phyloP scores from a whole-genome alignment of 2,113 vertebrate genomes.

The Oryzias curvinotus region DNA sequence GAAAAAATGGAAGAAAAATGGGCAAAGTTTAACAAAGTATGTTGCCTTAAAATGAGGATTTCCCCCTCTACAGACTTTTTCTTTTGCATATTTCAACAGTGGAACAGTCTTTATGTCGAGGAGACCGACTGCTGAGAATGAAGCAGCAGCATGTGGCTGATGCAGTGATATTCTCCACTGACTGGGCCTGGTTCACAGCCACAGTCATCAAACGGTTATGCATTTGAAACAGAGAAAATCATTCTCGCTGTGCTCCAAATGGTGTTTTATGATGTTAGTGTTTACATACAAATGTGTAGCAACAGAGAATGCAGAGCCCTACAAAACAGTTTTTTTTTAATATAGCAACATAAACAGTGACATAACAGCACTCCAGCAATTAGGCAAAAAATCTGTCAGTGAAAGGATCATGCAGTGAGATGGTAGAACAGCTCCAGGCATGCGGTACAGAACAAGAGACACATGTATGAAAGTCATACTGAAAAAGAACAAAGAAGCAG shows the following conservation, averaged over 20 bases:
- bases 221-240: constrained; percentile 22
- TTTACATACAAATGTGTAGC: background rate
- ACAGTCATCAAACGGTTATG: constrained; percentile 3
- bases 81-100: background rate
- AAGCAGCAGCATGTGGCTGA: constrained; percentile 36
- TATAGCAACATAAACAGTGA: constrained; percentile 15
- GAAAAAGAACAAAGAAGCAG: constrained; percentile 83
- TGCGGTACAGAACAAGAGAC: constrained; percentile 37
- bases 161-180: constrained; percentile 32
- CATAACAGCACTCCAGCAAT: constrained; percentile 18
- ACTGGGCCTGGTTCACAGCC: constrained; percentile 2
- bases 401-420: constrained; percentile 14
- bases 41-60: background rate
- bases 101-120: constrained; percentile 9
- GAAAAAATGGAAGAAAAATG: background rate
- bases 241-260: constrained; percentile 17
- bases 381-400: constrained; percentile 16
- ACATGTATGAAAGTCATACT: constrained; percentile 61
- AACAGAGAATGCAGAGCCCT: constrained; percentile 3
- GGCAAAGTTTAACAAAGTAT: background rate
- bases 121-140: constrained; percentile 26
- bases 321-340: constrained; percentile 3
- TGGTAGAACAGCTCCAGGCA: constrained; percentile 20
- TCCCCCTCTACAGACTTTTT: background rate
- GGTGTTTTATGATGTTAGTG: too few relatives aligned